Evolutionary conservation across 2,797 vertebrate species (phyloP), one percentile per base, ranked within the genome.

Genomic region (Melanotaenia parkinsoni): DNA sequence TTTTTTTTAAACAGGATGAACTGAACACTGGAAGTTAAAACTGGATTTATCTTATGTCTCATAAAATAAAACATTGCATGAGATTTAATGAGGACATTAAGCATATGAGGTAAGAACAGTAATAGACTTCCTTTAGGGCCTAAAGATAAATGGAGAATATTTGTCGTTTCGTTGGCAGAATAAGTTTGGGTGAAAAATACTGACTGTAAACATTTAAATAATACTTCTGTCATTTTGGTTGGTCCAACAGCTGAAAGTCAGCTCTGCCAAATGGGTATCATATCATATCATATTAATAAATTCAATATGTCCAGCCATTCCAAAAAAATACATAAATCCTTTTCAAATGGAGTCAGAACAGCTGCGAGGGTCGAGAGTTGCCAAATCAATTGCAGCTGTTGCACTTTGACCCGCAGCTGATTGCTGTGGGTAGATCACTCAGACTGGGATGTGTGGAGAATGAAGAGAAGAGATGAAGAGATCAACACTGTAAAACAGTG

Each of bases 321-420:
- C 45, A 14, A 12, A 59, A 59, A 45, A 60, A 72, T 24, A 26
- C 77, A 4, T 57, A 76, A 83, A 67, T 28, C 57, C 14, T 43
- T 62, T 63, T 78, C 1, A 75, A 35, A 68, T 76, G 12, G 61
- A 66, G 24, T 20, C 61, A 66, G 20, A 38, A 38, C 81, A 86
- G 80, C 83, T 87, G 81, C 63, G 61, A 64, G n/a, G 0, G 33
- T 14, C 54, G 51, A 43, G 18, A 72, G 60, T 7, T n/a, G 58
- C 78, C 53, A 58, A 80, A 79, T 16, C 37, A 62, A 28, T 65
- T 69, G 62, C 84, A 85, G 87, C 89, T 80, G 88, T 70, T 83
- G 57, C 64, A 9, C 61, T 74, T 60, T 50, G 80, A 79, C 53
- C 22, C 20, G 20, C 33, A 8, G 0, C 43, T 70, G 72, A 80